Evolutionary conservation across 2,797 vertebrate species (phyloP).

Genomic region (Tokudaia tokunoshimensis): DNA sequence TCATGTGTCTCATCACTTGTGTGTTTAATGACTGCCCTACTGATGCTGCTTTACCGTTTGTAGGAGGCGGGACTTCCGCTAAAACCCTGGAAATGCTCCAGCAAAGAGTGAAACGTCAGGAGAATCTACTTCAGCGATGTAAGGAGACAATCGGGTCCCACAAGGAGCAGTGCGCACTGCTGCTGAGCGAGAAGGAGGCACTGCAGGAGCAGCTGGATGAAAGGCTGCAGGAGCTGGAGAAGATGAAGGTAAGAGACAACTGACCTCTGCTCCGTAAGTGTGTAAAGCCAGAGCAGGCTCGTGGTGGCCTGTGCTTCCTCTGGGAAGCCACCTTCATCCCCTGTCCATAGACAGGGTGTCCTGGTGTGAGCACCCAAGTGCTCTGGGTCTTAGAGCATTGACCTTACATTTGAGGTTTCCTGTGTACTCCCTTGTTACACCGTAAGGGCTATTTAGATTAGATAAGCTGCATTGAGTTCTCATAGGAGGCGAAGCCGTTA

Average conservation of each 20-base stretch:
- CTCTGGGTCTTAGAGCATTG: neutral
- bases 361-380: neutral
- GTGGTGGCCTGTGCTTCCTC: neutral
- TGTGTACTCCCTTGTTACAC: neutral
- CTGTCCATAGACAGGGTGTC: neutral
- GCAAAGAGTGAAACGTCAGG: conserved; percentile 94
- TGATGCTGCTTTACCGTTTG: conserved; percentile 82
- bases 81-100: conserved; percentile 91
- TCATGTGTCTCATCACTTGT: neutral
- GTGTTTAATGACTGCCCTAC: conserved; percentile 70
- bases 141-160: conserved; percentile 93
- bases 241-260: conserved; percentile 93
- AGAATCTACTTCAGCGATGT: conserved; percentile 95
- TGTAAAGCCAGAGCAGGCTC: neutral
- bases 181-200: conserved; percentile 95
- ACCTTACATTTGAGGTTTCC: neutral
- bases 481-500: conserved; percentile 67
- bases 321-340: neutral
- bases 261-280: neutral
- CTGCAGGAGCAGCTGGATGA: conserved; percentile 97
- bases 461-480: conserved; percentile 69
- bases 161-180: conserved; percentile 92
- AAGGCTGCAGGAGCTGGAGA: conserved; percentile 97
- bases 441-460: conserved; percentile 40
- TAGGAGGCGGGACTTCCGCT: conserved; percentile 87